Base-by-base conservation (phyloP, 2,797 vertebrate species). In the Anguilla obscura region DNA sequence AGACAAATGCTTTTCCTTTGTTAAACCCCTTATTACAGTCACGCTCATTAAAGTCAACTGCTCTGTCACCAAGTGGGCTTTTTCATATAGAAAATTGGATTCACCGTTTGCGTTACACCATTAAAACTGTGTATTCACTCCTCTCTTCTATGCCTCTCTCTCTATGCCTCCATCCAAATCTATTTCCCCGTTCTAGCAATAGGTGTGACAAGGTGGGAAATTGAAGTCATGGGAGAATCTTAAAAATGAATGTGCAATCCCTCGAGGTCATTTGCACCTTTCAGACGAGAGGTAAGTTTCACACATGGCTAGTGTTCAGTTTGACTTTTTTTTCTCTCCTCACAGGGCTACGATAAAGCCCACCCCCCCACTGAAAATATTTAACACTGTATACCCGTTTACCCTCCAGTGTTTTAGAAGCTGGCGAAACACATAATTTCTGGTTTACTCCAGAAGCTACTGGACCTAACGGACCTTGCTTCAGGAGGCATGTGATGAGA, bases 131-230 rank as follows among this genome's bases (percentile, higher is more conserved):
- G 45, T 79, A 54, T 84, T 60, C 83, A 85, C 16, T 10, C 30
- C 50, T 76, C 33, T 88, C 45, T 50, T 60, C 18, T n/a, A n/a
- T n/a, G n/a, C n/a, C n/a, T n/a, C n/a, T n/a, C n/a, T n/a, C n/a
- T n/a, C n/a, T n/a, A n/a, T 30, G 48, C 36, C 85, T 56, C 33
- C 50, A 79, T 85, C 52, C 69, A 85, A 66, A 84, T 88, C 63
- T 45, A 33, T 88, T 88, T 56, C 83, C 58, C 30, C n/a, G 48
- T 12, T 69, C 24, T 45, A n/a, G 69, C 24, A 45, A 14, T 36
- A 36, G 56, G 27, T 40, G 56, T 60, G 30, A 58, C 33, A 40
- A 79, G 16, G 14, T 36, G 74, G 3, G 30, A 79, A 79, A 40
- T 79, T 79, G 74, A 79, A 40, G 74, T 40, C 16, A 79, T 40